These are phyloP conservation scores for Glaucidium brasilianum DNA, from an alignment of 2,113 vertebrate species.

Conservation along the genomic window DNA sequence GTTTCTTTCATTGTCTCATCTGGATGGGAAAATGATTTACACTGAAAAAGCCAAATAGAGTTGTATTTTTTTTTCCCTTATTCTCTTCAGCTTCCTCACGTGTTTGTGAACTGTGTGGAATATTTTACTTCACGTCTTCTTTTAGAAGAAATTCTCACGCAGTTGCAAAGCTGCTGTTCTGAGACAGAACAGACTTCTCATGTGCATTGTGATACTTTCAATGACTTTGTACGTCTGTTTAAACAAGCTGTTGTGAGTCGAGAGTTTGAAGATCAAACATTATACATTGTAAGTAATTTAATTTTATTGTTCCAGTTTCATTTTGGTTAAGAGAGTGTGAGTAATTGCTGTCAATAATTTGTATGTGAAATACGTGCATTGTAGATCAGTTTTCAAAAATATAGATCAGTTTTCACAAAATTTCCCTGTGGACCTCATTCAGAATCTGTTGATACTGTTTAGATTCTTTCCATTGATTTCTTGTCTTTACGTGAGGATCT, in stretches of 20 bases:
- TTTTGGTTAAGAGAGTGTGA: background rate
- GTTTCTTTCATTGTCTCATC: background rate
- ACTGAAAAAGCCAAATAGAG: background rate
- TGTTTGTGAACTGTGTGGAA: conserved; percentile 87
- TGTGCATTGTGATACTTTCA: conserved; percentile 81
- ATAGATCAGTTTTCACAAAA: background rate
- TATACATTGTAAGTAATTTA: conserved; percentile 88
- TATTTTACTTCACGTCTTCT: conserved; percentile 83
- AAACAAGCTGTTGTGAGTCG: conserved; percentile 70
- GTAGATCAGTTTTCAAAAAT: background rate
- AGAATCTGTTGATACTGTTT: background rate
- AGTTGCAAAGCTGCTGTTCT: conserved; percentile 75
- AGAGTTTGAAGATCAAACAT: conserved; percentile 77
- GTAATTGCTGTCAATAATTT: background rate
- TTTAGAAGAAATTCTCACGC: conserved; percentile 86
- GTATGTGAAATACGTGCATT: background rate
- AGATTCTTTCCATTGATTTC: background rate
- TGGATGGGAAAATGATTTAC: background rate
- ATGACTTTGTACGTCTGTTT: conserved; percentile 89
- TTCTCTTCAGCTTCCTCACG: conserved; percentile 82
- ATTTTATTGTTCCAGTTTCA: background rate
- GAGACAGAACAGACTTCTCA: conserved; percentile 44
- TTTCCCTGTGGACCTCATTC: background rate
- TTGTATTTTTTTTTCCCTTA: background rate
- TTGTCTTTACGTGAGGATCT: background rate